phyloP scores from a whole-genome alignment of 2,113 vertebrate species.

The Gallinago jamesoni region DNA sequence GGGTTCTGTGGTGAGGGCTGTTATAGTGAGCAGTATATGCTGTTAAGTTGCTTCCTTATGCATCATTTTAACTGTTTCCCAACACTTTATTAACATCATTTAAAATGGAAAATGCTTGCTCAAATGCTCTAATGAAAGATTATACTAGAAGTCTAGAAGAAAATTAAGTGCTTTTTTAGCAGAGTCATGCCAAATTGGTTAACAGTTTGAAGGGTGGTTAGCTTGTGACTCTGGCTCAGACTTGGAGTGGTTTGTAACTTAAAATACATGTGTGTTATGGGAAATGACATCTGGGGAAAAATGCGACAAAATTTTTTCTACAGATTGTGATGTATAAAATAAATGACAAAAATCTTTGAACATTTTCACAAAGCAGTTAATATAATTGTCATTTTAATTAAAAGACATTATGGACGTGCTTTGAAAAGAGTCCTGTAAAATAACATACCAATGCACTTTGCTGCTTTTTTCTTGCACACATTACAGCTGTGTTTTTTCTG shows the following conservation, averaged over 20 bases:
- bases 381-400: neutral
- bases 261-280: neutral
- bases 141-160: neutral
- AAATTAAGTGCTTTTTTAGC: neutral
- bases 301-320: neutral
- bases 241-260: neutral
- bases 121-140: neutral
- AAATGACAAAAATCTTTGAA: neutral
- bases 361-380: neutral
- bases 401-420: neutral
- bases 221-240: neutral
- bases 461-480: neutral
- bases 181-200: neutral
- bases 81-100: neutral
- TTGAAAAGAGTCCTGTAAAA: neutral
- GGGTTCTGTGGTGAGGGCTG: neutral
- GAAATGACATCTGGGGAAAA: neutral
- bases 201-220: neutral
- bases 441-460: neutral
- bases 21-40: rapidly evolving
- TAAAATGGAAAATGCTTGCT: neutral
- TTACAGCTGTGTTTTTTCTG: neutral
- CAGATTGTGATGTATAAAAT: neutral
- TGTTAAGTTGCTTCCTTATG: neutral
- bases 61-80: neutral